A percentile compares a stretch with the other conserved stretches of the same genome.
Conservation (phyloP, 64 coral and sea anemone genomes). For the Cladopsammia gracilis region DNA sequence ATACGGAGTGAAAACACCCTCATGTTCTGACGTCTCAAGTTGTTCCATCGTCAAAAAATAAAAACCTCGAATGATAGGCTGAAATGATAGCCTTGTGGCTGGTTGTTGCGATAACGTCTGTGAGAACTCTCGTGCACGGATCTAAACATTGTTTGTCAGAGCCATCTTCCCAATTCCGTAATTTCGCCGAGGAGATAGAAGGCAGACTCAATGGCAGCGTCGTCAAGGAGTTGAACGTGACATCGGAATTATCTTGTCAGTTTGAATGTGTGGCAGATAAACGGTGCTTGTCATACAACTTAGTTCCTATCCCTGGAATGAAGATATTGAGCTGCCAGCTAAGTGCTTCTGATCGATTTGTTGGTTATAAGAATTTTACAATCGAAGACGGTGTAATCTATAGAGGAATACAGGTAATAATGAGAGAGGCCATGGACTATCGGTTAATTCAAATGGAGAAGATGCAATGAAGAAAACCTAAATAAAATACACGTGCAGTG, state of each 20-base stretch:
- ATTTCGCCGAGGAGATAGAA: not conserved
- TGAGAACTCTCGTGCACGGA: too few species aligned
- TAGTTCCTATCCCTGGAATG: not conserved
- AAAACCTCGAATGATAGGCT: too few species aligned
- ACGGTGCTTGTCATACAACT: not conserved
- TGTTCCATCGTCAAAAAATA: too few species aligned
- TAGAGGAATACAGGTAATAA: slow-evolving; percentile 3
- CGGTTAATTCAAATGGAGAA: too few species aligned
- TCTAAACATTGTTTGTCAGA: not conserved
- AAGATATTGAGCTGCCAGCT: not conserved
- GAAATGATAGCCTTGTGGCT: too few species aligned
- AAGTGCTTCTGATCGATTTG: not conserved
- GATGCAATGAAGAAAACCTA: too few species aligned
- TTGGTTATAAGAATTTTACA: not conserved
- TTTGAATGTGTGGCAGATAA: not conserved
- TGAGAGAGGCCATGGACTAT: too few species aligned
- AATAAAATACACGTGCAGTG: too few species aligned
- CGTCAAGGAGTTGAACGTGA: not conserved
- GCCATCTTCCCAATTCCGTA: not conserved
- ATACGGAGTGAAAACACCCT: too few species aligned
- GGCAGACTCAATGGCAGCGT: not conserved
- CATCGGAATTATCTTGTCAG: not conserved
- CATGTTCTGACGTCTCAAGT: too few species aligned
- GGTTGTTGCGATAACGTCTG: too few species aligned
- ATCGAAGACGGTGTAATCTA: not conserved